These are phyloP conservation scores for Tetranychus piercei DNA, from an alignment of 2,888 invertebrate species.

Conservation along the genomic window DNA sequence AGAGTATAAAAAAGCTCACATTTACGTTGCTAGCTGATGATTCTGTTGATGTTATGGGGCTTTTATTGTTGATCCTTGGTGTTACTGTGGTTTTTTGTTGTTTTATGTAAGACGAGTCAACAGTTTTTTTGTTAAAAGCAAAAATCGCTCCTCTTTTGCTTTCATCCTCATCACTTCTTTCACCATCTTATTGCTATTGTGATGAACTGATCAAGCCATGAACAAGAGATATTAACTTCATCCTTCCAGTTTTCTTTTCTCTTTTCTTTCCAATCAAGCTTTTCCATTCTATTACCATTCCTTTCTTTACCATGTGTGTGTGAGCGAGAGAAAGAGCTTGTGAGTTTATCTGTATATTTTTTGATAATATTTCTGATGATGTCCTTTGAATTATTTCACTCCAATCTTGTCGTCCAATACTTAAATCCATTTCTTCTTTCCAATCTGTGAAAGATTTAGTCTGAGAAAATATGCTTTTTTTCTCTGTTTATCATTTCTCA, in stretches of 20 bases:
- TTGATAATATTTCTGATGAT: neutral
- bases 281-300: neutral
- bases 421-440: neutral
- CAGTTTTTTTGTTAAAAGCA: constrained; percentile 1
- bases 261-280: neutral
- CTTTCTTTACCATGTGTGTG: neutral
- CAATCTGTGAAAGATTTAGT: neutral
- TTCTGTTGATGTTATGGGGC: neutral
- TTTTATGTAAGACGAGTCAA: neutral
- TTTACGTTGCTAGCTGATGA: neutral
- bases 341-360: neutral
- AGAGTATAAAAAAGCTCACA: neutral
- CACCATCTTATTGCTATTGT: neutral
- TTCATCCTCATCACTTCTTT: neutral
- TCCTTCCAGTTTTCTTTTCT: neutral
- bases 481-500: neutral
- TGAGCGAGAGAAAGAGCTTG: neutral
- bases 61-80: neutral
- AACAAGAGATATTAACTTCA: neutral
- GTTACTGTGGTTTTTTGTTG: constrained; percentile 1
- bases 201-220: neutral
- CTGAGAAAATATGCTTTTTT: neutral
- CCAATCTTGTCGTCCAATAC: neutral
- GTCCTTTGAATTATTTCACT: neutral
- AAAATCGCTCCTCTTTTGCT: neutral